Base-by-base conservation (phyloP, 2,888 invertebrate species). In the Lacanobia oleracea region DNA sequence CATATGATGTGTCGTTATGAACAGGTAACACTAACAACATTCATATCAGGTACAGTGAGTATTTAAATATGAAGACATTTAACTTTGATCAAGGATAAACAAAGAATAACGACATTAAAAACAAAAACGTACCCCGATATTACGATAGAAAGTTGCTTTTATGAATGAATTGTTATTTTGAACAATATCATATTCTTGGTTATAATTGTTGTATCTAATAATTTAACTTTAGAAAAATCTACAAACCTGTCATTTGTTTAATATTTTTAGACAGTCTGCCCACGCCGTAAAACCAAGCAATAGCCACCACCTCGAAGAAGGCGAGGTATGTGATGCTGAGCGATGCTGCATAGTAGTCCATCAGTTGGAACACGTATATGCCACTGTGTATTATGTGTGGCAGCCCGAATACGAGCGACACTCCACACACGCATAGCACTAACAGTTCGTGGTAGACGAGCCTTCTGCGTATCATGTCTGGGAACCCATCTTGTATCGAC, bases 281-380 rank as follows among this genome's bases (percentile, higher is more conserved):
- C 0, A 98, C 98, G 51, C 99, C 99, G 90, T 99, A 99, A 90
- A 98, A 98, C 99, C 99, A 99, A 8, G 98, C 97, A 76, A 99
- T 97, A 12, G 98, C 99, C 67, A 99, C 98, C 64, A 98, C 98
- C 96, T 99, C 99, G 89, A 99, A 99, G 94, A 99, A 99, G 50
- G 99, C 99, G 82, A 99, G 96, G 91, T 98, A 99, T 95, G 99
- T 98, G 67, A 99, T 98, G 69, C 99, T 98, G 86, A 99, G 97
- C 59, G 98, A 98, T 23, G 98, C 98, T n/a, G 99, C 98, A 91
- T 98, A 99, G 90, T 98, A 98, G 91, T 99, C 99, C 96, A 99
- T 98, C 83, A 99, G 92, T 96, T 98, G 98, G 92, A 99, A 98
- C 90, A 98, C 97, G 91, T 98, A 99, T 93, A 99, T 98, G 82